phyloP scores from a whole-genome alignment of 2,797 vertebrate genomes.

The Lates japonicus region DNA sequence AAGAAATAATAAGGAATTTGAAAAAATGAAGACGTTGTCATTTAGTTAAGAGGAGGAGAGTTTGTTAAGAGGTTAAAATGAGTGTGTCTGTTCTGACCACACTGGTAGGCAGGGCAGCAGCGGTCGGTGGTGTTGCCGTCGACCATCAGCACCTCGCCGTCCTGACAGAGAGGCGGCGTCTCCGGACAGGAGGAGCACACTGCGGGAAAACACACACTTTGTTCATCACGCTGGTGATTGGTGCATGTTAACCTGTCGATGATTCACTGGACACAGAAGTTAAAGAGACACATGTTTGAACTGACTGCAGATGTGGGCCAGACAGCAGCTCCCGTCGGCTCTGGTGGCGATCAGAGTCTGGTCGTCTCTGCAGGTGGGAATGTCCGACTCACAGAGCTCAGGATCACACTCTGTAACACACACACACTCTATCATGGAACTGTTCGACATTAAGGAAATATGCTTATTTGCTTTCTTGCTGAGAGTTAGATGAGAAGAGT shows the following conservation, averaged over 20 bases:
- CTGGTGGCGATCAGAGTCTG: slow-evolving; percentile 89
- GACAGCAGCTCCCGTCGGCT: slow-evolving; percentile 92
- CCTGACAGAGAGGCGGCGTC: slow-evolving; percentile 87
- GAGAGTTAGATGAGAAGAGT: too few species aligned
- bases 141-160: slow-evolving; percentile 91
- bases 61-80: neutral
- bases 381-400: slow-evolving; percentile 87
- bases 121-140: slow-evolving; percentile 88
- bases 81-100: slow-evolving; percentile 85
- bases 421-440: neutral
- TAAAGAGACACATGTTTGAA: neutral
- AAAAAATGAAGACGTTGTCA: too few species aligned
- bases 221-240: neutral
- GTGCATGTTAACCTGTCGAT: neutral
- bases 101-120: slow-evolving; percentile 94
- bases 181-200: slow-evolving; percentile 89
- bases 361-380: slow-evolving; percentile 90
- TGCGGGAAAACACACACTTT: slow-evolving; percentile 66
- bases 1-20: too few species aligned
- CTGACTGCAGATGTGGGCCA: slow-evolving; percentile 94
- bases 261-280: neutral
- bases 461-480: too few species aligned
- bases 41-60: too few species aligned
- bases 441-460: neutral
- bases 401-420: slow-evolving; percentile 92